Percentiles rank a stretch among this genome's conserved stretches.
phyloP scores from a whole-genome alignment of 2,113 vertebrate genomes.

The Pitta sordida region DNA sequence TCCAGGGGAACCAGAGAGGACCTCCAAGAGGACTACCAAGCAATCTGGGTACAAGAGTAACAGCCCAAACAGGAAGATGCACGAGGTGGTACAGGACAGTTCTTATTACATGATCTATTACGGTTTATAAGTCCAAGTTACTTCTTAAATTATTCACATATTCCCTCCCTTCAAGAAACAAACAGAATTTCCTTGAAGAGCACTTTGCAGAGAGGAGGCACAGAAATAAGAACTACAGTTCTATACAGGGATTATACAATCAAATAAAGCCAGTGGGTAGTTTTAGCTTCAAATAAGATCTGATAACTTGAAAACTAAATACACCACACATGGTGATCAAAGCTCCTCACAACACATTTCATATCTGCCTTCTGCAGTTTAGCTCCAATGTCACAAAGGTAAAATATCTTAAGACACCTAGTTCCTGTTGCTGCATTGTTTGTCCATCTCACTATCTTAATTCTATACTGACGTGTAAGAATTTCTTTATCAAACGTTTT shows the following conservation, averaged over 20 bases:
- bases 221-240: constrained; percentile 18
- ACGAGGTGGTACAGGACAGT: not conserved
- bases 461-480: not conserved
- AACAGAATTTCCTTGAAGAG: not conserved
- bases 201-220: not conserved
- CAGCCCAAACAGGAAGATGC: not conserved
- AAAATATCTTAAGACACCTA: constrained; percentile 19
- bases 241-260: not conserved
- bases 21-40: not conserved
- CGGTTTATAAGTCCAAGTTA: not conserved
- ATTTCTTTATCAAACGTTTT: constrained; percentile 3
- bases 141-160: not conserved
- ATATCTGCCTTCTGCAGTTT: not conserved
- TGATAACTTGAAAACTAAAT: not conserved
- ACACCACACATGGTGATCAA: constrained; percentile 47
- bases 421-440: constrained; percentile 41
- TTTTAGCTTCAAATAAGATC: constrained; percentile 46
- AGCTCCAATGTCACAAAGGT: constrained; percentile 21
- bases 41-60: not conserved
- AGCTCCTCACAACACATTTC: constrained; percentile 37
- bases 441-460: not conserved
- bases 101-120: not conserved
- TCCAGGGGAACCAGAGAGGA: not conserved
- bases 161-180: not conserved
- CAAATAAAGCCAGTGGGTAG: constrained; percentile 51